Evolutionary conservation across 2,797 vertebrate genomes (phyloP).

Genomic region (Epinephelus coioides): DNA sequence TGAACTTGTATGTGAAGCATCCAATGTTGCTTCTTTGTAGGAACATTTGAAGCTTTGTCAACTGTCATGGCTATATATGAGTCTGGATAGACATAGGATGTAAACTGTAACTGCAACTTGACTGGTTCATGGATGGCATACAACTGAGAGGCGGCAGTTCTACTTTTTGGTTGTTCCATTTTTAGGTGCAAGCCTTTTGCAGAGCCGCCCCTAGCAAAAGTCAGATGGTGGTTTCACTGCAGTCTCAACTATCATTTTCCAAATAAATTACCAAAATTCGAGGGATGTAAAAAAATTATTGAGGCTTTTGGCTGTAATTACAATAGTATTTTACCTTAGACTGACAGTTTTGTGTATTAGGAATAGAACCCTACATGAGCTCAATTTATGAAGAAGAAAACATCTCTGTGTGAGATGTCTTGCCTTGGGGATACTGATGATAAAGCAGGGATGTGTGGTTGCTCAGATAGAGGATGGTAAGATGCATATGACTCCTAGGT

Average conservation of each 20-base stretch:
- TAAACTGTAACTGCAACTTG: no score
- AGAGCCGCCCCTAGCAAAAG: neutral
- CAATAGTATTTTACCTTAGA: conserved; percentile 13
- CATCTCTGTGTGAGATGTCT: conserved; percentile 29
- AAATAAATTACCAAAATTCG: conserved; percentile 20
- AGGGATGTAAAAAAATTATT: neutral
- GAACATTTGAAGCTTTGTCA: no score
- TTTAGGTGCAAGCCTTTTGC: neutral
- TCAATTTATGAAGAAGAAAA: conserved; percentile 36
- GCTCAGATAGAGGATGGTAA: conserved; percentile 40
- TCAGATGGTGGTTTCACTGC: neutral
- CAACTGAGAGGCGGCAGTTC: no score
- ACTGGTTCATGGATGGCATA: no score
- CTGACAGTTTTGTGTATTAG: conserved; percentile 18
- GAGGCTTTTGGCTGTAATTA: conserved; percentile 16
- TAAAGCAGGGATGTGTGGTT: conserved; percentile 52
- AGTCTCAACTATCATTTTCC: neutral
- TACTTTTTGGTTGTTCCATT: neutral
- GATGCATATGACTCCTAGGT: conserved; percentile 63
- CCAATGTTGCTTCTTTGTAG: no score
- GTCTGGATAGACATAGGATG: no score
- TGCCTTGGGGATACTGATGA: conserved; percentile 61
- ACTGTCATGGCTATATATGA: no score
- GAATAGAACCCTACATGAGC: conserved; percentile 5
- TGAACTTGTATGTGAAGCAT: no score